These are phyloP conservation scores for Tokudaia tokunoshimensis DNA, from an alignment of 2,797 vertebrate species.

Conservation along the genomic window DNA sequence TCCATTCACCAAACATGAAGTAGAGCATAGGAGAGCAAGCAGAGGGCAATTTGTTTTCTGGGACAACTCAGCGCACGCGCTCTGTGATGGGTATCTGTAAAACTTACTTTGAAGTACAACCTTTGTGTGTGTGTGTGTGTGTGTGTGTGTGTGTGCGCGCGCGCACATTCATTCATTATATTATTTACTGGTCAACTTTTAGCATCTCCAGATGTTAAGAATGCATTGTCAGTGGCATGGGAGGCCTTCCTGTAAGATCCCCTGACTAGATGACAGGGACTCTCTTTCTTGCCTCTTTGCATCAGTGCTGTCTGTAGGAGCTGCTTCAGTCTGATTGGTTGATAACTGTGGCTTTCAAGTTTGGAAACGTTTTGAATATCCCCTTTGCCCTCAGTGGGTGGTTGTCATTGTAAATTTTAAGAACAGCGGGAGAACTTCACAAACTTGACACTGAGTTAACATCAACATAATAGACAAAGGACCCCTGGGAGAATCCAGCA, in stretches of 20 bases:
- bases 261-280: not conserved
- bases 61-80: not conserved
- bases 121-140: not conserved
- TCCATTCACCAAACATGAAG: not conserved
- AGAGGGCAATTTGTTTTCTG: not conserved
- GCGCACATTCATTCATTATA: not conserved
- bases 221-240: not conserved
- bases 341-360: not conserved
- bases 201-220: not conserved
- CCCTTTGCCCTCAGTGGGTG: not conserved
- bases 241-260: not conserved
- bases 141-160: no score
- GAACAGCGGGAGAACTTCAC: not conserved
- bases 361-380: conserved; percentile 22
- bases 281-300: not conserved
- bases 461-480: not conserved
- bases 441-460: not conserved
- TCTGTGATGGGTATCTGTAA: not conserved
- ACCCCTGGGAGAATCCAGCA: not conserved
- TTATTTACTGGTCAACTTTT: not conserved
- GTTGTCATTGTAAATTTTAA: conserved; percentile 12
- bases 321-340: not conserved
- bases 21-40: not conserved
- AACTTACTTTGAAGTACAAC: not conserved
- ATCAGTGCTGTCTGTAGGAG: not conserved